phyloP scores from a whole-genome alignment of 2,797 vertebrate species.

The Chelonia mydas region DNA sequence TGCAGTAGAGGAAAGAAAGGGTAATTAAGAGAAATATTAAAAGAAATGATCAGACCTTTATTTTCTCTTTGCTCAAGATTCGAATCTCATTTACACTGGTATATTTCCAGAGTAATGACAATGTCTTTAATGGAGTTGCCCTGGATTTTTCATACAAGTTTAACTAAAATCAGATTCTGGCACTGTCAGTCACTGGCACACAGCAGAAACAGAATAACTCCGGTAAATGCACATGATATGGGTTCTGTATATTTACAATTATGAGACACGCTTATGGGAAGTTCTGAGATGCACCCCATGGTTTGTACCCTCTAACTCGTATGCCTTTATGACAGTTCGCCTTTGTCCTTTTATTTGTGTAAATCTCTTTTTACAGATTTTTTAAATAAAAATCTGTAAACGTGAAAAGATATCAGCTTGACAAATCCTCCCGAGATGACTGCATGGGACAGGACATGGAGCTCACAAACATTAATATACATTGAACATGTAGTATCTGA shows the following conservation, averaged over 20 bases:
- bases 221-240: conserved; percentile 18
- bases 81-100: conserved; percentile 11
- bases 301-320: background rate
- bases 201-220: conserved; percentile 5
- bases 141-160: background rate
- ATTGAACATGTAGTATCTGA: conserved; percentile 13
- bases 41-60: conserved; percentile 2
- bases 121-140: background rate
- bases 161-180: conserved; percentile 1
- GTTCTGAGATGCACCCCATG: background rate
- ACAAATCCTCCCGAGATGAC: conserved; percentile 40
- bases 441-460: conserved; percentile 31
- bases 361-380: conserved; percentile 41
- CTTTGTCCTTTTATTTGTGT: background rate
- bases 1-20: background rate
- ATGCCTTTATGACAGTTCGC: conserved; percentile 6
- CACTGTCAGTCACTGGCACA: conserved; percentile 21
- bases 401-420: conserved; percentile 1
- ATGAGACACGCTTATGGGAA: background rate
- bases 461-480: conserved; percentile 42
- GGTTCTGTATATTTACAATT: conserved; percentile 31
- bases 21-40: background rate
- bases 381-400: conserved; percentile 19
- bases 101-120: background rate
- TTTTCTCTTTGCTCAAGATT: background rate